Percentiles rank a stretch among this genome's conserved stretches.
These are phyloP conservation scores for Platyscapa corneri DNA, from an alignment of 1,140 invertebrate genomes.

Conservation along the genomic window DNA sequence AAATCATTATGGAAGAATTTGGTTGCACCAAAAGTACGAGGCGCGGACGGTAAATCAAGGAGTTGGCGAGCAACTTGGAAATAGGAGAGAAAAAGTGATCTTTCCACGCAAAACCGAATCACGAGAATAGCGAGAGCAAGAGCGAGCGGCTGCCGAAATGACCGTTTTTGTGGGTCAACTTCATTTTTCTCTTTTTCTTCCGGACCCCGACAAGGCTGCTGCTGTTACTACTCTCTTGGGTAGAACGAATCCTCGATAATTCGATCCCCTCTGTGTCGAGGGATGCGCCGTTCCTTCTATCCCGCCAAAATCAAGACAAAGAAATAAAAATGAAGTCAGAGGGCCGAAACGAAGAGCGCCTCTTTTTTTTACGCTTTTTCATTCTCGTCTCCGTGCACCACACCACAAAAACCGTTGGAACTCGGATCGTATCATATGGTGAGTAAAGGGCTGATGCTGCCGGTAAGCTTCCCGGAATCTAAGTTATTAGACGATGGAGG, in stretches of 20 bases:
- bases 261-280: slow-evolving; percentile 50
- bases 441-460: neutral
- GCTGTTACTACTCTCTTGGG: neutral
- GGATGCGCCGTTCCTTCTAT: slow-evolving; percentile 2
- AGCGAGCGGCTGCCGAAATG: slow-evolving; percentile 11
- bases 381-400: neutral
- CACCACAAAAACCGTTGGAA: neutral
- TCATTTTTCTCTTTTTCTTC: slow-evolving; percentile 18
- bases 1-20: slow-evolving; percentile 23
- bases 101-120: slow-evolving; percentile 16
- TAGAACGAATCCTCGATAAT: slow-evolving; percentile 59
- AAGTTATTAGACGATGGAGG: neutral
- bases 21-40: neutral
- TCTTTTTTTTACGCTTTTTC: neutral
- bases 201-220: neutral
- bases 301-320: slow-evolving; percentile 2
- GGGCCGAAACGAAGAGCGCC: neutral
- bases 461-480: neutral
- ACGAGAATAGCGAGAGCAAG: neutral
- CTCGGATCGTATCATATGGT: neutral
- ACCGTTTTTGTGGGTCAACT: slow-evolving; percentile 25
- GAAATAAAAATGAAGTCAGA: slow-evolving; percentile 14
- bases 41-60: slow-evolving; percentile 48
- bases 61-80: neutral
- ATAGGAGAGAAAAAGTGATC: slow-evolving; percentile 23